Percentiles rank a stretch among this genome's conserved stretches.
phyloP scores from a whole-genome alignment of 2,797 vertebrate species.

The Platalea minor region DNA sequence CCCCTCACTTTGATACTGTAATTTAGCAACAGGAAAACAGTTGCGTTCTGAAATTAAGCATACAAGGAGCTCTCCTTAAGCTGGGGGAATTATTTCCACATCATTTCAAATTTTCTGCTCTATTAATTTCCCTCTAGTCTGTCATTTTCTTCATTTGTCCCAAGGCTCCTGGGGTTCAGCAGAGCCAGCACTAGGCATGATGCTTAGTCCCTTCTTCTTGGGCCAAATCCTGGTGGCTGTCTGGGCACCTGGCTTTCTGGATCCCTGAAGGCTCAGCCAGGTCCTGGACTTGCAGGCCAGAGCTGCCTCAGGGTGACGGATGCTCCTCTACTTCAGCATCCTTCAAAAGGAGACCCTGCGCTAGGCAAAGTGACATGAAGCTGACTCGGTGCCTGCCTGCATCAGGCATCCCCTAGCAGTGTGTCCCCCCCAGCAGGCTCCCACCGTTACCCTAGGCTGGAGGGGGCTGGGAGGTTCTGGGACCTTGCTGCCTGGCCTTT shows the following conservation, averaged over 20 bases:
- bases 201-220: not conserved
- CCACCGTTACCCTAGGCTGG: not conserved
- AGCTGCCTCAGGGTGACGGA: not conserved
- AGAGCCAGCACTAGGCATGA: not conserved
- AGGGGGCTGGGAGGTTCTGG: not conserved
- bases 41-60: slow-evolving; percentile 41
- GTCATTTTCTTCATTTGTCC: slow-evolving; percentile 54
- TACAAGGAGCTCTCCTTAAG: slow-evolving; percentile 48
- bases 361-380: not conserved
- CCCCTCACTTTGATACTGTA: slow-evolving; percentile 8
- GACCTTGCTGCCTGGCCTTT: not conserved
- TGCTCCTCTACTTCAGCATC: not conserved
- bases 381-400: not conserved
- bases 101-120: slow-evolving; percentile 74
- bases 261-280: not conserved
- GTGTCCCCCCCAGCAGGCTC: not conserved
- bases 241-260: not conserved
- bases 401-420: not conserved
- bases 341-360: not conserved
- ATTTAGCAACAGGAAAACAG: slow-evolving; percentile 40
- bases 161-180: not conserved
- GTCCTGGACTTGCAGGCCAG: not conserved
- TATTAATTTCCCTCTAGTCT: slow-evolving; percentile 70
- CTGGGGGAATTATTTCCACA: slow-evolving; percentile 62
- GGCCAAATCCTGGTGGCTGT: not conserved